Percentiles rank a stretch among this genome's conserved stretches.
phyloP scores from a whole-genome alignment of 2,888 invertebrate species.

The Stenodema calcarata region DNA sequence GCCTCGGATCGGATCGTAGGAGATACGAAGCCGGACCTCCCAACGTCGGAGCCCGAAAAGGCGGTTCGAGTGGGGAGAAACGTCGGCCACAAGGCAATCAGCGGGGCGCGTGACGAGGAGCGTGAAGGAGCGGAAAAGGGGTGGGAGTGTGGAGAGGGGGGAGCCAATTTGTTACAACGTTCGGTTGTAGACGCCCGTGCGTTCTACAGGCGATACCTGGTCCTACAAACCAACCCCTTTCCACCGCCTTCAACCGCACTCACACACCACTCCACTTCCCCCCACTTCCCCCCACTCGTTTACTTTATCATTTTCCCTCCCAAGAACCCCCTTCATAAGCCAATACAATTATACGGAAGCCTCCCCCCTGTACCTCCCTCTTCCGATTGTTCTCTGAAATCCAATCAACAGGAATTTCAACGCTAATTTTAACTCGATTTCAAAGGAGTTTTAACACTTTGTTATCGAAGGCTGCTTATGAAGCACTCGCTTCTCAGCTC shows the following conservation, averaged over 20 bases:
- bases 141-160: too few relatives aligned
- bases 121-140: too few relatives aligned
- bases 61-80: neutral
- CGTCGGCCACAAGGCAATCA: neutral
- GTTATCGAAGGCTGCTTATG: too few relatives aligned
- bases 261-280: neutral
- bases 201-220: neutral
- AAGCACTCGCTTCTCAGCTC: too few relatives aligned
- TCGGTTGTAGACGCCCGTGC: neutral
- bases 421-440: neutral
- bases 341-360: neutral
- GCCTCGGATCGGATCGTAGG: neutral
- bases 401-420: neutral
- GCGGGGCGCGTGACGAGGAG: too few relatives aligned
- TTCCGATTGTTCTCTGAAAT: neutral
- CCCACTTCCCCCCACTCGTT: neutral
- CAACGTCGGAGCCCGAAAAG: neutral
- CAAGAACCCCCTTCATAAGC: neutral
- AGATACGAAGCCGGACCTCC: neutral
- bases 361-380: too few relatives aligned
- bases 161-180: neutral
- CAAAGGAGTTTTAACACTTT: too few relatives aligned
- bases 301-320: neutral
- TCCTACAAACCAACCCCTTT: neutral
- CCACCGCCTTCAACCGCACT: neutral